Conservation (phyloP, 2,888 invertebrate genomes). For the Steinernema hermaphroditum region DNA sequence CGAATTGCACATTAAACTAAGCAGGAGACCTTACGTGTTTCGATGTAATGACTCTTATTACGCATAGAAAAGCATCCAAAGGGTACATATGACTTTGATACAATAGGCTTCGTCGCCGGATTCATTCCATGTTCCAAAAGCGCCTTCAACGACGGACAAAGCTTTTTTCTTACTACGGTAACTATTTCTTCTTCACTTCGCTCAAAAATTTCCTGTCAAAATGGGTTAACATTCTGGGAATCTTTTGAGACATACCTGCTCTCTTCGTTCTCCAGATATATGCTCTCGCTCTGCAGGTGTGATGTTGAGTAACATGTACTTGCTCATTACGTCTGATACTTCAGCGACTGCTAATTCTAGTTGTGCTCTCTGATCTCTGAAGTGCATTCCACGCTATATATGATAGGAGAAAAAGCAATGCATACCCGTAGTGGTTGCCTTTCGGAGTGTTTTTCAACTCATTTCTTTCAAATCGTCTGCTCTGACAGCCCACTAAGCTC, state of each 20-base stretch:
- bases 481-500: constrained; percentile 83
- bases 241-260: constrained; percentile 37
- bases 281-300: constrained; percentile 33
- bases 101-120: background rate
- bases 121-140: constrained; percentile 87
- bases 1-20: background rate
- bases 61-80: constrained; percentile 19
- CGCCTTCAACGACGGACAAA: constrained; percentile 86
- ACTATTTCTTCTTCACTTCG: constrained; percentile 79
- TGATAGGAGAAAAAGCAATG: too few species aligned
- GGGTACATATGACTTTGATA: background rate
- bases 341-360: constrained; percentile 82
- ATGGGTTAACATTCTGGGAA: too few species aligned
- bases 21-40: background rate
- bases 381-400: constrained; percentile 41
- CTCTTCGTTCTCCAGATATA: constrained; percentile 41
- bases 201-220: constrained; percentile 62
- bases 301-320: constrained; percentile 64
- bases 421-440: constrained; percentile 88
- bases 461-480: constrained; percentile 75
- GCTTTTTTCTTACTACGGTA: constrained; percentile 84
- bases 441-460: constrained; percentile 81
- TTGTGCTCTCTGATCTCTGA: constrained; percentile 83
- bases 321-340: constrained; percentile 71
- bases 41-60: constrained; percentile 11